Base-by-base conservation (phyloP, 2,113 vertebrate species). In the Bubo scandiacus region DNA sequence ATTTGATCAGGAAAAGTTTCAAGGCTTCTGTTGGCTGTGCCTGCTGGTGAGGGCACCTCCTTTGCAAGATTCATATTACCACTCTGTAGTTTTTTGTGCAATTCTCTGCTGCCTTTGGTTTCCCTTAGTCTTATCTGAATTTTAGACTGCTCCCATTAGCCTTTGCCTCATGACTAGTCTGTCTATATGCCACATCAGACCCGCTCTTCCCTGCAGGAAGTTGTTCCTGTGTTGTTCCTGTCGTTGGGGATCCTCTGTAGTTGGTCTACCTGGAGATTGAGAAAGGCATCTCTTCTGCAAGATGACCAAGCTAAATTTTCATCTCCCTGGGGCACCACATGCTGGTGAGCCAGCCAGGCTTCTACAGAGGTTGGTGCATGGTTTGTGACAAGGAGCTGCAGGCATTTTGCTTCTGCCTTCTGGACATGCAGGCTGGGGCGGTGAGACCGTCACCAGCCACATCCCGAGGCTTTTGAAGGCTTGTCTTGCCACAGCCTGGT, bases 181-280 rank as follows among this genome's bases (percentile, higher is more conserved):
- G 88, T 19, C 27, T 6, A 0, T 27, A 38, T 2, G 3, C 4
- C 2, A 3, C n/a, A 67, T 17, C 22, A 11, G 34, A 15, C 8
- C 29, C 5, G 1, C 26, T 72, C 47, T 67, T 55, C 43, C 22
- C 40, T 88, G 38, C 16, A 80, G 34, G n/a, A n/a, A n/a, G n/a
- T n/a, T n/a, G n/a, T n/a, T n/a, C n/a, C n/a, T 19, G 14, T 18
- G 36, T 5, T 49, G 6, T 15, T 70, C 42, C 68, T 47, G 18
- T 47, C 40, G 22, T 2, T 72, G 70, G 36, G 30, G 15, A 75
- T 23, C 18, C 59, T 70, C 77, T 47, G n/a, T 19, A 27, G 32
- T 9, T 70, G 47, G 2, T 55, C 32, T 58, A 0, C 26, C 27
- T 84, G 77, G 42, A 36, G 58, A 47, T 20, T 47, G 12, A 62